Conservation (phyloP, 2,888 invertebrate species). For the Clanis bilineata region DNA sequence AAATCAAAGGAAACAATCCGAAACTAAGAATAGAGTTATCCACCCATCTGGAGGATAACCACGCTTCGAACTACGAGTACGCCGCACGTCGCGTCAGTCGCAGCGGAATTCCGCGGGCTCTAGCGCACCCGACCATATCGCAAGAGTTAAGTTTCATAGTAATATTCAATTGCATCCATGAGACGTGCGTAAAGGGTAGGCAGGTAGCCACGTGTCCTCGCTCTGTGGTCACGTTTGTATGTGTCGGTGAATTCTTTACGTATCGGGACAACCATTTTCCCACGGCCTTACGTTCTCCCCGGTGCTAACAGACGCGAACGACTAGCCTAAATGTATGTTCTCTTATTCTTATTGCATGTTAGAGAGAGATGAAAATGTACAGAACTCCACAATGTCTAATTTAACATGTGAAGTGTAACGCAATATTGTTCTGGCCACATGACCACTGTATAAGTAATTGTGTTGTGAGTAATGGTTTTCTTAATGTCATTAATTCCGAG, state of each 20-base stretch:
- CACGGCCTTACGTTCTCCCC: constrained; percentile 46
- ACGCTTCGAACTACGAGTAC: constrained; percentile 17
- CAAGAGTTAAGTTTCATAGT: constrained; percentile 16
- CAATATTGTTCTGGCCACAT: constrained; percentile 8
- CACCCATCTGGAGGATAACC: constrained; percentile 12
- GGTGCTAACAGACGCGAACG: constrained; percentile 29
- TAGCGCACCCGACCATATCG: constrained; percentile 17
- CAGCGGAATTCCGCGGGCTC: constrained; percentile 17
- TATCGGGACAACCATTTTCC: constrained; percentile 35
- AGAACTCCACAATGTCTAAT: constrained; percentile 8
- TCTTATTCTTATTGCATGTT: not conserved
- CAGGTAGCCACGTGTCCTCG: constrained; percentile 29
- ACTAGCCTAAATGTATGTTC: constrained; percentile 23
- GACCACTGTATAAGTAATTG: constrained; percentile 4
- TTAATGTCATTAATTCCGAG: constrained; percentile 13
- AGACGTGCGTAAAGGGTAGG: constrained; percentile 10
- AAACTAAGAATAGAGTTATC: constrained; percentile 14
- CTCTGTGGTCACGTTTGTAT: constrained; percentile 42
- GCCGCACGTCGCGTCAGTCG: constrained; percentile 14
- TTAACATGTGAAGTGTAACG: constrained; percentile 16
- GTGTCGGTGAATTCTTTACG: constrained; percentile 38
- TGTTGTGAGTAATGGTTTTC: constrained; percentile 11
- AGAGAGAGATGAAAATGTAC: constrained; percentile 12
- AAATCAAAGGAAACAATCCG: constrained; percentile 15
- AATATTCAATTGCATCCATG: constrained; percentile 25